These are phyloP conservation scores for Macrosoma leucophasiata DNA, from an alignment of 2,888 invertebrate genomes.

Conservation along the genomic window DNA sequence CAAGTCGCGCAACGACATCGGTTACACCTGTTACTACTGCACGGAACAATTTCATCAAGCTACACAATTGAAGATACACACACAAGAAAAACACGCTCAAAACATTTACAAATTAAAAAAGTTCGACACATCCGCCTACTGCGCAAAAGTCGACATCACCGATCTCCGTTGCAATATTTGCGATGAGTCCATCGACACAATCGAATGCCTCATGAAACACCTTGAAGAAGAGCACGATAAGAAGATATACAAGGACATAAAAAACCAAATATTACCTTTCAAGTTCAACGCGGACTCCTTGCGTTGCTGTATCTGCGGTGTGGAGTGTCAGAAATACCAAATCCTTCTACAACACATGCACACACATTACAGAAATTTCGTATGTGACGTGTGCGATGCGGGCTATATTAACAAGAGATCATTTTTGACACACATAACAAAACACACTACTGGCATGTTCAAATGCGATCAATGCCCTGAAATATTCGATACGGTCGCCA, in stretches of 20 bases:
- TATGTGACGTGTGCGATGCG: constrained; percentile 37
- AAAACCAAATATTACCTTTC: constrained; percentile 42
- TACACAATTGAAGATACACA: constrained; percentile 41
- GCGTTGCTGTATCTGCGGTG: constrained; percentile 32
- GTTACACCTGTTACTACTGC: constrained; percentile 46
- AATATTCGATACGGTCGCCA: constrained; percentile 8
- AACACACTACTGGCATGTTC: constrained; percentile 10
- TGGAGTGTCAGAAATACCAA: constrained; percentile 34
- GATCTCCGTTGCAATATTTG: constrained; percentile 33
- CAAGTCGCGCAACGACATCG: constrained; percentile 33
- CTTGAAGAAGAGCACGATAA: constrained; percentile 28
- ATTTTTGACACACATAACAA: constrained; percentile 15
- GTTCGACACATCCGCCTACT: constrained; percentile 25
- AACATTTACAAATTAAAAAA: constrained; percentile 32
- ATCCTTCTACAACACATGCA: constrained; percentile 43
- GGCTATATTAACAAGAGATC: constrained; percentile 32
- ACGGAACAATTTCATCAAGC: constrained; percentile 31
- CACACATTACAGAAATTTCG: constrained; percentile 38
- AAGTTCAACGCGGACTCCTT: constrained; percentile 34
- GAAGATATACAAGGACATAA: constrained; percentile 30
- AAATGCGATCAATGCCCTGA: constrained; percentile 17
- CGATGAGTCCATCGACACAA: constrained; percentile 18
- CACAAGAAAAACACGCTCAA: constrained; percentile 32
- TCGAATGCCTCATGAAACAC: constrained; percentile 32
- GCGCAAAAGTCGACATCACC: constrained; percentile 48